Evolutionary conservation across 37 sponge, comb jelly and placozoan genomes (phyloP).

Genomic region (Chondrilla cf. caribensis): DNA sequence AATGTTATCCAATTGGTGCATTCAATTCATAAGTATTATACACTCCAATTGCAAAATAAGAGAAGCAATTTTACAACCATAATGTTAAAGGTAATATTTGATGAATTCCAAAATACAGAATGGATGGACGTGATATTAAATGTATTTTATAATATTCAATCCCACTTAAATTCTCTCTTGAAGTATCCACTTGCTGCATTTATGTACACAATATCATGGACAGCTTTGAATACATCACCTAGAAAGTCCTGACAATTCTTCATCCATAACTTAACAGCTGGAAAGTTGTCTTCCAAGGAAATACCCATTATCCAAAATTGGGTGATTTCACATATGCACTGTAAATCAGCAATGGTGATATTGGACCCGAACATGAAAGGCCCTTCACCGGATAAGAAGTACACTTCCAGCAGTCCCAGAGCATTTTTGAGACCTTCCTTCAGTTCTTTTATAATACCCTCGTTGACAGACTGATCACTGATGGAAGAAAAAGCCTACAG

Average conservation of each 20-base stretch:
- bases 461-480: too few species aligned
- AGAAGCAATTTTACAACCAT: too few species aligned
- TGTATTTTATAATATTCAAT: too few species aligned
- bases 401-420: background rate
- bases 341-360: slow-evolving; percentile 17
- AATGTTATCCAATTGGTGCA: too few species aligned
- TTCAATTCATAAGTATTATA: too few species aligned
- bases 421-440: background rate
- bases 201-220: background rate
- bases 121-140: too few species aligned
- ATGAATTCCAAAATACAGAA: too few species aligned
- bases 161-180: background rate
- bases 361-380: background rate
- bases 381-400: background rate
- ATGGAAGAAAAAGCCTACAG: too few species aligned
- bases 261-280: background rate
- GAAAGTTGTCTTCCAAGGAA: background rate
- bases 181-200: background rate
- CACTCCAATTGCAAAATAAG: too few species aligned
- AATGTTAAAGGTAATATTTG: too few species aligned
- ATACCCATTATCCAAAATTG: slow-evolving; percentile 11
- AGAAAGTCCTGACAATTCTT: slow-evolving; percentile 1
- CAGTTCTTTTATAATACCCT: background rate
- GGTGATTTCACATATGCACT: slow-evolving; percentile 11
- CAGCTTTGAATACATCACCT: background rate